Evolutionary conservation across 2,888 invertebrate genomes (phyloP), one percentile per base, ranked within the genome.

Genomic region (Dastarcus helophoroides): DNA sequence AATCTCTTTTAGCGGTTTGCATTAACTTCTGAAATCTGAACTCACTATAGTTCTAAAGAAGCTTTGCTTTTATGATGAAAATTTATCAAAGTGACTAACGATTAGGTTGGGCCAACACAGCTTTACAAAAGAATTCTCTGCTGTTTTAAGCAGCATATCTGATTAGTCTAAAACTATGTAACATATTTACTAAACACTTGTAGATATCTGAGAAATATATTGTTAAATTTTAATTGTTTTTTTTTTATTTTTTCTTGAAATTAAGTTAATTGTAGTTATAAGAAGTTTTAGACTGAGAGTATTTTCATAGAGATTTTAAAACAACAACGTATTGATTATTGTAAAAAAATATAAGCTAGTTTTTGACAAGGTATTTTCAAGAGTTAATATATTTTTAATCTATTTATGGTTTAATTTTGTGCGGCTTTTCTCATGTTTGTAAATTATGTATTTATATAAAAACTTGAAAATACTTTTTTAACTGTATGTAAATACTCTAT

Each of bases 161-260:
- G 51, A 49, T 50, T 53, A 53, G 52, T 48, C 46, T 54, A 51
- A 45, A 45, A 38, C n/a, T 44, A 54, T 56, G 54, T 57, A 55
- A 51, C 46, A 53, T 54, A 55, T 51, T 47, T 51, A 48, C 47
- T 48, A 50, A 44, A 53, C 55, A 53, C 54, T 56, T 58, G 56
- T 58, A 56, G 58, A 58, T 58, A 57, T 53, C 54, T 53, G 49
- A 54, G 47, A 55, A 54, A 55, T 57, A 58, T 58, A 56, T 58
- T 58, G 58, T 58, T 58, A 58, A 56, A 56, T 53, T 55, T 56
- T 50, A 46, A 48, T 53, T 50, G 49, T 51, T 53, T 50, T 48
- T 41, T 36, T 38, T 36, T 27, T 17, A 35, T 9, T 10, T n/a
- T n/a, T 17, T 17, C 19, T 17, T 17, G 19, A 31, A 19, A 15